These are phyloP conservation scores for Dryobotodes eremita DNA, from an alignment of 2,888 invertebrate genomes.

Conservation along the genomic window DNA sequence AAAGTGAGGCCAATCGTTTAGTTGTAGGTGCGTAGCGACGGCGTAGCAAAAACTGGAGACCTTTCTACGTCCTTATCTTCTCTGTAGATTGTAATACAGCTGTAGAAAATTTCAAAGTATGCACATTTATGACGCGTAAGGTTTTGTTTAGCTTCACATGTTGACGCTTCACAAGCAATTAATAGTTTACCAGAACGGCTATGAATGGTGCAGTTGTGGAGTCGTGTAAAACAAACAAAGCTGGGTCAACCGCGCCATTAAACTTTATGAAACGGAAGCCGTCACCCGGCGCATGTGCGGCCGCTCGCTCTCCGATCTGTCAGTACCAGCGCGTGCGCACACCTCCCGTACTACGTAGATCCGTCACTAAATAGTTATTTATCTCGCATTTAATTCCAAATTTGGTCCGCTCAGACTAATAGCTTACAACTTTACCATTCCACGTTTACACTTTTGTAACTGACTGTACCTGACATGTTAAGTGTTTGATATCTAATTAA, in stretches of 20 bases:
- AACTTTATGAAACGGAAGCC: constrained; percentile 90
- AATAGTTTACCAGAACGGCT: constrained; percentile 85
- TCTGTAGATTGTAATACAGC: constrained; percentile 2
- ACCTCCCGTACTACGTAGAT: constrained; percentile 61
- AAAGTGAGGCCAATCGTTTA: neutral
- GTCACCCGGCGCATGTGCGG: constrained; percentile 85
- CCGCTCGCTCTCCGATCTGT: constrained; percentile 85
- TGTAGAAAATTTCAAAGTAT: constrained; percentile 27
- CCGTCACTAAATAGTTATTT: constrained; percentile 63
- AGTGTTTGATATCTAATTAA: constrained; percentile 27
- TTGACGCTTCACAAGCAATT: constrained; percentile 78
- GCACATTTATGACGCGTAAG: constrained; percentile 36
- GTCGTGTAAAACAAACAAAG: constrained; percentile 88
- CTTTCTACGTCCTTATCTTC: neutral
- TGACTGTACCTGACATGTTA: constrained; percentile 34
- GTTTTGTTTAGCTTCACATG: constrained; percentile 51
- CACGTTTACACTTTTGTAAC: constrained; percentile 23
- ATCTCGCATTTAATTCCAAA: constrained; percentile 61
- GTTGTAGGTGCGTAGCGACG: neutral
- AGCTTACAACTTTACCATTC: constrained; percentile 39
- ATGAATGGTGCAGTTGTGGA: constrained; percentile 86
- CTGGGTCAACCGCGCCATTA: constrained; percentile 90
- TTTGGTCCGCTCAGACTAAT: constrained; percentile 58
- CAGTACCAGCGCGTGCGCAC: constrained; percentile 77
- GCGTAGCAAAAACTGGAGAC: neutral